Base-by-base conservation (phyloP, 2,888 invertebrate genomes). In the Darwinula stevensoni region DNA sequence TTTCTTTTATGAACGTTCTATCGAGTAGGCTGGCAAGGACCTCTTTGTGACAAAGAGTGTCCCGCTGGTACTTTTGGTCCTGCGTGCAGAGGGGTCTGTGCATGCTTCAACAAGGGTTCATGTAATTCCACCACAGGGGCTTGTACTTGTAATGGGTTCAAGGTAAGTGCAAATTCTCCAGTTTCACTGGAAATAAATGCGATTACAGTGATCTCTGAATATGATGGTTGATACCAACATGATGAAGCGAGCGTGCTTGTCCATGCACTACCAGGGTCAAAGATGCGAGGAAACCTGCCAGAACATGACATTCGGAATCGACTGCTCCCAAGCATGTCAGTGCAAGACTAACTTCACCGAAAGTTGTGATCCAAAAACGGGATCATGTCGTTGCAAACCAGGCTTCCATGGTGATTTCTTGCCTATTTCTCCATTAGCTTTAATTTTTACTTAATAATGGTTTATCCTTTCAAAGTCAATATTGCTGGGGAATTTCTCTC, bases 131-230 rank as follows among this genome's bases (percentile, higher is more conserved):
- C 71, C 36, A 70, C 67, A 44, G 80, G 72, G 42, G 59, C 57
- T 39, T 86, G 88, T 50, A 67, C 69, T 36, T 88, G 88, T 52
- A 62, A 68, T n/a, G n/a, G n/a, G n/a, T n/a, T n/a, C n/a, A n/a
- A n/a, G n/a, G n/a, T n/a, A n/a, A n/a, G n/a, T n/a, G n/a, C n/a
- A n/a, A n/a, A n/a, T n/a, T n/a, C n/a, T n/a, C n/a, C n/a, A n/a
- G n/a, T n/a, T n/a, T n/a, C n/a, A n/a, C n/a, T n/a, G n/a, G n/a
- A n/a, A n/a, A n/a, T n/a, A n/a, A n/a, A n/a, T n/a, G n/a, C n/a
- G n/a, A n/a, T n/a, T n/a, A n/a, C n/a, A n/a, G n/a, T n/a, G n/a
- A n/a, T n/a, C n/a, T n/a, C n/a, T n/a, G n/a, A n/a, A n/a, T n/a
- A n/a, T n/a, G n/a, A n/a, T n/a, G n/a, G n/a, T n/a, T n/a, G n/a